Evolutionary conservation across 2,888 invertebrate species (phyloP), one percentile per base, ranked within the genome.

Genomic region (Bedellia somnulentella): DNA sequence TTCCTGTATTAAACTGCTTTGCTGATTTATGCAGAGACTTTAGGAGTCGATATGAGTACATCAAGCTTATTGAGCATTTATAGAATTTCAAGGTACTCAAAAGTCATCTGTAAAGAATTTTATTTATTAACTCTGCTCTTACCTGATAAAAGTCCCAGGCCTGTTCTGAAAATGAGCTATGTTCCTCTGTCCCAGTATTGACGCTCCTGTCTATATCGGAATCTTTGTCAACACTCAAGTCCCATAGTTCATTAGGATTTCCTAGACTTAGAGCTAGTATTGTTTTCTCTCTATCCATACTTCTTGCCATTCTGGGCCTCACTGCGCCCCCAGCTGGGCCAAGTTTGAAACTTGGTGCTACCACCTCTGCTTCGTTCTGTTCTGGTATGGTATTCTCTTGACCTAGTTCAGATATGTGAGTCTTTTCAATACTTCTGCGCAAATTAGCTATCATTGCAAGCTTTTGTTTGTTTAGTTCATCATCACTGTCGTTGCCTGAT

Each of bases 141-240:
- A 89, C 90, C 83, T 90, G 93, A 78, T 93, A 95, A 63, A 89
- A 90, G 63, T 95, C 95, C 95, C 95, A 95, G 27, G 93, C 92
- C 47, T 91, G 89, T 59, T 94, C 94, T 1, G 91, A 92, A 57
- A 91, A 85, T 49, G 89, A 90, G 48, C 86, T 85, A 42, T 87
- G 86, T 50, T 86, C 86, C 52, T 88, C 88, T 1, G 83, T 81
- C 14, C 82, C 80, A 6, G 79, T 80, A 0, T 81, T 81, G 24
- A 80, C 75, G 50, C 83, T 85, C 39, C 66, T 76, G 45, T 81
- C 81, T 4, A 73, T 38, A 42, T 77, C 77, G 0, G 77, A 76
- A 37, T 77, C 77, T 33, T 71, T 75, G 31, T 77, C 76, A 35
- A 70, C 45, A 5, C 58, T 59, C 13, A 70, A 43, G 37, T 75